These are phyloP conservation scores for Tragopan temminckii DNA, from an alignment of 2,797 vertebrate genomes.

Conservation along the genomic window DNA sequence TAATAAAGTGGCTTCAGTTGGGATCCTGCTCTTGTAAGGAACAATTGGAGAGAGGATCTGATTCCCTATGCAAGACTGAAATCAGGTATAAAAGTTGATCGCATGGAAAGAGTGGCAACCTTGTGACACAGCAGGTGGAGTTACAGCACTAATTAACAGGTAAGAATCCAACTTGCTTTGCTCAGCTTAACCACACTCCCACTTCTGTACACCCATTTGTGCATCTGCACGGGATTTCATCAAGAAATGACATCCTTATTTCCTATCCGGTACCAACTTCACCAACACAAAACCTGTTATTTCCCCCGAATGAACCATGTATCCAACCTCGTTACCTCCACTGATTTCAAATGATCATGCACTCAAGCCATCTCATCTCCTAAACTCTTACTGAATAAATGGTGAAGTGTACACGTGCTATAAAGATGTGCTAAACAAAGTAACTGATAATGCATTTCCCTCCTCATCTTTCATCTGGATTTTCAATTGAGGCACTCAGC, in stretches of 20 bases:
- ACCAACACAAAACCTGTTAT: background rate
- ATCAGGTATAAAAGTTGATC: background rate
- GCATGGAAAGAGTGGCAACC: background rate
- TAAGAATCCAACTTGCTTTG: background rate
- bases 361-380: background rate
- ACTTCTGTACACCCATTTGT: too few species aligned
- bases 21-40: background rate
- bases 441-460: background rate
- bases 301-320: background rate
- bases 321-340: background rate
- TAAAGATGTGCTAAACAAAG: background rate
- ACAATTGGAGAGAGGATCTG: background rate
- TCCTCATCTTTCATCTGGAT: background rate
- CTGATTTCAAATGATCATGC: background rate
- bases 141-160: background rate
- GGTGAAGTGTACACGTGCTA: background rate
- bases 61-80: background rate
- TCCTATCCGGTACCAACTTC: background rate
- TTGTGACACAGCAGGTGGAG: background rate
- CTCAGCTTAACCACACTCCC: fast-evolving
- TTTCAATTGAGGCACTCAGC: background rate
- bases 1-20: background rate
- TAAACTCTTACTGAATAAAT: background rate
- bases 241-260: background rate
- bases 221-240: background rate